phyloP scores from a whole-genome alignment of 2,888 invertebrate genomes.

The Myopa tessellatipennis region DNA sequence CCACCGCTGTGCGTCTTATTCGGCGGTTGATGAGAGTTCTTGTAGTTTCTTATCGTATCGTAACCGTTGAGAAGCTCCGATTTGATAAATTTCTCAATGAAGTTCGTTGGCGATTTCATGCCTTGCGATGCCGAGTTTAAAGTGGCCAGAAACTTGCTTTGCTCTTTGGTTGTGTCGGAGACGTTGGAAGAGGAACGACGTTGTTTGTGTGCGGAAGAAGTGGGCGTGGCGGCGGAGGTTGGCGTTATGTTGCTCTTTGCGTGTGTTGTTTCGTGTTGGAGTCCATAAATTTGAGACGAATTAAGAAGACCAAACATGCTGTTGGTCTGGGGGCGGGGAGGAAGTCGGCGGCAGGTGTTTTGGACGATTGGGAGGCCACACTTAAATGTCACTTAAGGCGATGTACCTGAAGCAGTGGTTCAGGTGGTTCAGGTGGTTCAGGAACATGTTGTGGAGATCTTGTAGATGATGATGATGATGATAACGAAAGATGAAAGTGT shows the following conservation, averaged over 20 bases:
- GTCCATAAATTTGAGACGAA: conserved; percentile 64
- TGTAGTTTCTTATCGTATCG: conserved; percentile 58
- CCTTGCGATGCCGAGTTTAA: conserved; percentile 47
- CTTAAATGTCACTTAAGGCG: too few species aligned
- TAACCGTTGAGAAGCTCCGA: conserved; percentile 61
- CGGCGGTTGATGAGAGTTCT: conserved; percentile 48
- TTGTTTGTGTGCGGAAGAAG: conserved; percentile 26
- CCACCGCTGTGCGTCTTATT: not conserved
- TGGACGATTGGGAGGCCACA: too few species aligned
- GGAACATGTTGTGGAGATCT: not conserved
- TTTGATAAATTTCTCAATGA: conserved; percentile 64
- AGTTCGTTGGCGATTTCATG: conserved; percentile 55
- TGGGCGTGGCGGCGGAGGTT: conserved; percentile 33
- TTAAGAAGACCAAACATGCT: conserved; percentile 65
- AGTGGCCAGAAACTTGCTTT: conserved; percentile 55
- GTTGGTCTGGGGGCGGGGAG: not conserved
- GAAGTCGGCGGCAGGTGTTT: too few species aligned
- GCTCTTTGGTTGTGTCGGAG: conserved; percentile 42
- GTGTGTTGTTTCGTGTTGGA: conserved; percentile 52
- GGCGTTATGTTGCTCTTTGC: conserved; percentile 39
- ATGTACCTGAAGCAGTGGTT: too few species aligned
- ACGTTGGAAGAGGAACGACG: conserved; percentile 43
- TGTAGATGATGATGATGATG: not conserved
- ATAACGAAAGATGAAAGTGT: too few species aligned
- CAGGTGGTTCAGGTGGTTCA: too few species aligned